Base-by-base conservation (phyloP, 2,888 invertebrate species). In the Mechanitis messenoides region DNA sequence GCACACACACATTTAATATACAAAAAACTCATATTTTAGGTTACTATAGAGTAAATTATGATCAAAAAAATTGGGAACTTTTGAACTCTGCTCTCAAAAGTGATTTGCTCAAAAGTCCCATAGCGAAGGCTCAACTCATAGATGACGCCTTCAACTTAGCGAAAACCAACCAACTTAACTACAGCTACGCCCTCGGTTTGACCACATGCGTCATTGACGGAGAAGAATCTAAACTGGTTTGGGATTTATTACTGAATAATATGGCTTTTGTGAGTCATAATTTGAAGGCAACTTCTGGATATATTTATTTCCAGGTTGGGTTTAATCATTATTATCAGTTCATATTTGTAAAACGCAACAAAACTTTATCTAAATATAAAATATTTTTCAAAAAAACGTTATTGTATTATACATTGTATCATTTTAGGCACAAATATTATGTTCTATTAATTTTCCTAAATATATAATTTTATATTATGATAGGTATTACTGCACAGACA, bases 131-230 rank as follows among this genome's bases (percentile, higher is more conserved):
- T 0, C 95, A 95, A 74, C 83, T 95, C 0, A 90, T 96, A 7
- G 94, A 95, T 74, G 95, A 96, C 74, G 92, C 94, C 0, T 92
- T 93, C 76, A 92, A 93, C 74, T 76, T 93, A 7, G 94, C 94
- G 12, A 91, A 93, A 72, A 87, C 90, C 0, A 91, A 91, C 0
- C 80, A 87, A 50, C 77, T 94, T 0, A 80, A 92, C 71, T 94
- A 94, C 75, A 85, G 84, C 55, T 83, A 91, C 4, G 92, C 94
- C 0, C 85, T 95, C 20, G 91, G 92, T 2, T 73, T 95, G 33
- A 92, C 93, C 6, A 90, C 91, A 11, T 94, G 94, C 73, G 89
- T 95, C 59, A 83, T 81, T 0, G 77, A 83, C 1, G 91, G 92
- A 0, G 93, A 93, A 71, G 85, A 86, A 5, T 92, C 93, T 20